These are phyloP conservation scores for Sorex fumeus DNA, from an alignment of 2,113 vertebrate species.

Conservation along the genomic window DNA sequence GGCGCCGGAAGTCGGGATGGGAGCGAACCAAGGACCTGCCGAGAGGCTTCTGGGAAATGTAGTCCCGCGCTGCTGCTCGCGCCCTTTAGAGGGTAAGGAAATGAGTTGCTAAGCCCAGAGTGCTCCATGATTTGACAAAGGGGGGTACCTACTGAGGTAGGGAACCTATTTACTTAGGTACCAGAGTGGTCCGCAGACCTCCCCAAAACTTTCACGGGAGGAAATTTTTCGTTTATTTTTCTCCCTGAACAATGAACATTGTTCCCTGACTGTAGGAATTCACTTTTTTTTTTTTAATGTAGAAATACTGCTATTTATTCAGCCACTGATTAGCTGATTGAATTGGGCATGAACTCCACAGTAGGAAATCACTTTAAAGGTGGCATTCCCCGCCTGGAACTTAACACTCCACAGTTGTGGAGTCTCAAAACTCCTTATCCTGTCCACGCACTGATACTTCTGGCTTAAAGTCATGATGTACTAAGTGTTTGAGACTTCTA, in stretches of 20 bases:
- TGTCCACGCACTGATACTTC: neutral
- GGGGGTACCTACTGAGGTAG: too few species aligned
- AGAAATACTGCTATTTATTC: too few species aligned
- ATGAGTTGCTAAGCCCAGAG: neutral
- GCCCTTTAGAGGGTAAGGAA: neutral
- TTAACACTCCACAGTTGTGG: too few species aligned
- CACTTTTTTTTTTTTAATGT: too few species aligned
- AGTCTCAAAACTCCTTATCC: too few species aligned
- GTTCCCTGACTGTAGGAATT: neutral
- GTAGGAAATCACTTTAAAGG: too few species aligned
- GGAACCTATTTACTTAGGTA: neutral
- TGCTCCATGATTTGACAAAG: too few species aligned
- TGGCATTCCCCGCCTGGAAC: too few species aligned
- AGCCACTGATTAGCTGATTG: too few species aligned
- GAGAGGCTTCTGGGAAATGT: slow-evolving; percentile 69
- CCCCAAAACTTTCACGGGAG: neutral
- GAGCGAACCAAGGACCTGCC: neutral
- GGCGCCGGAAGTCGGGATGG: slow-evolving; percentile 57
- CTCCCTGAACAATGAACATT: neutral
- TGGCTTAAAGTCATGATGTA: neutral
- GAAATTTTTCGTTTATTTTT: slow-evolving; percentile 9
- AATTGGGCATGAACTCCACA: too few species aligned
- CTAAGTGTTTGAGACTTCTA: neutral
- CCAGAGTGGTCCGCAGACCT: neutral
- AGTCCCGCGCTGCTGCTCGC: neutral